Conservation (phyloP, 2,113 vertebrate genomes). For the Syrrhaptes paradoxus region DNA sequence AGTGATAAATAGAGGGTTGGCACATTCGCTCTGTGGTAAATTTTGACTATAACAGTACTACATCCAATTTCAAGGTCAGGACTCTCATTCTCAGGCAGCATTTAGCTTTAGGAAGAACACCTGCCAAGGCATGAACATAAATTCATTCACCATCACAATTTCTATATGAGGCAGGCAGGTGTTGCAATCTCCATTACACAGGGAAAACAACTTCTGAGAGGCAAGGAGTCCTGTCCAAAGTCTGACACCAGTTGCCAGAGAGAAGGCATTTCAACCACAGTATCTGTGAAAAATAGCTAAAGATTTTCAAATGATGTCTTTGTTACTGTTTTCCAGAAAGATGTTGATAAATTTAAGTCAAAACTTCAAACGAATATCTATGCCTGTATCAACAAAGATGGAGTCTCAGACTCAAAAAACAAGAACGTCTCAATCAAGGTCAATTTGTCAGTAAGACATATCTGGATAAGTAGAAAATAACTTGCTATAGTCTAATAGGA, state of each 20-base stretch:
- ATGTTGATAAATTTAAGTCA: neutral
- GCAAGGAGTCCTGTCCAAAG: neutral
- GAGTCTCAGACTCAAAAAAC: neutral
- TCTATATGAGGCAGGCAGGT: neutral
- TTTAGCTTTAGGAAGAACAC: neutral
- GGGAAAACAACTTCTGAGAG: constrained; percentile 9
- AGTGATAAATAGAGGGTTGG: constrained; percentile 30
- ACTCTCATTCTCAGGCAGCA: neutral
- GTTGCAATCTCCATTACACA: neutral
- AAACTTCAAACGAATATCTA: neutral
- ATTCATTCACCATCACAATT: neutral
- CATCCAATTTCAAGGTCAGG: constrained; percentile 10
- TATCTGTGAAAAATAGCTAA: neutral
- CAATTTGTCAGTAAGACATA: neutral
- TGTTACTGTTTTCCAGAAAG: neutral
- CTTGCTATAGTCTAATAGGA: neutral
- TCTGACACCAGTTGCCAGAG: neutral
- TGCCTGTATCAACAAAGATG: neutral
- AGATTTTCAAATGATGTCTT: neutral
- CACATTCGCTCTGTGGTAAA: neutral
- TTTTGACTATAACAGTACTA: neutral
- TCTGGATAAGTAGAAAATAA: neutral
- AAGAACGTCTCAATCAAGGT: neutral
- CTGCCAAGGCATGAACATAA: neutral
- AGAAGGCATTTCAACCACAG: neutral